A percentile compares a stretch with the other conserved stretches of the same genome.
These are phyloP conservation scores for Mesorhabditis belari DNA, from an alignment of 2,888 invertebrate species.

Conservation along the genomic window DNA sequence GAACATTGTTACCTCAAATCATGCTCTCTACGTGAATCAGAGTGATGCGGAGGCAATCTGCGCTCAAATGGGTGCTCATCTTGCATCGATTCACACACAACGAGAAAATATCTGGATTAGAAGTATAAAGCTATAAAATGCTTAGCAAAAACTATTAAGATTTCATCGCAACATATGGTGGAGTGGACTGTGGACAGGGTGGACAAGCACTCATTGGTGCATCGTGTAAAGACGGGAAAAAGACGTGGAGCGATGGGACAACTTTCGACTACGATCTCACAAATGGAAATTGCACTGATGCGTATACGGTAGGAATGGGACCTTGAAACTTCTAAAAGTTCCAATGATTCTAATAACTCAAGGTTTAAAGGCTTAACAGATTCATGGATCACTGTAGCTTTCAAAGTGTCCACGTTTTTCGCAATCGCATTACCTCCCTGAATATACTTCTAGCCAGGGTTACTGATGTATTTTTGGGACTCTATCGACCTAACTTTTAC, in stretches of 20 bases:
- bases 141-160: neutral
- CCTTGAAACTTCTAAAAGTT: too few species aligned
- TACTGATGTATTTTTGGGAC: too few species aligned
- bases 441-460: too few species aligned
- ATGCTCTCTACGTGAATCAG: neutral
- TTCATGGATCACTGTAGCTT: too few species aligned
- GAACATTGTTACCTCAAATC: neutral
- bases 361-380: neutral
- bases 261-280: neutral
- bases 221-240: neutral
- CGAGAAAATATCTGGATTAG: neutral
- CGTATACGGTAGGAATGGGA: neutral
- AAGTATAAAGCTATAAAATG: neutral
- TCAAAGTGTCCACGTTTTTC: too few species aligned
- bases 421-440: too few species aligned
- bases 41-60: neutral
- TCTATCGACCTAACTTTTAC: too few species aligned
- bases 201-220: neutral
- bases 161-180: neutral
- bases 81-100: neutral
- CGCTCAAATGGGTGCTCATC: neutral
- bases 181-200: neutral
- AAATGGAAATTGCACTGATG: neutral
- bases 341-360: too few species aligned
- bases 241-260: neutral